Evolutionary conservation across 2,888 invertebrate genomes (phyloP).

Genomic region (Escarpia spicata): DNA sequence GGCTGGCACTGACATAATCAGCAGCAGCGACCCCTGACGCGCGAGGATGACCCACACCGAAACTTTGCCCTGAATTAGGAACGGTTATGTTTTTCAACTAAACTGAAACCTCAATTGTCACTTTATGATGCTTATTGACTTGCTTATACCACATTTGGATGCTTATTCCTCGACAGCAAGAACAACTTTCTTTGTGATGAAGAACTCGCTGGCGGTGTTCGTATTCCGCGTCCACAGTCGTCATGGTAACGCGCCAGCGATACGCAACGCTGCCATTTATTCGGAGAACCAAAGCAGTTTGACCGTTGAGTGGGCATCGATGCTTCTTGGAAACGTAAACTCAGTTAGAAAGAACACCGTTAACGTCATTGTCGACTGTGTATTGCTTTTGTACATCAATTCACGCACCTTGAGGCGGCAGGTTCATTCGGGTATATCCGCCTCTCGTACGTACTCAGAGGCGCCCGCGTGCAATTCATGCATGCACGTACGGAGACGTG

Average conservation of each 20-base stretch:
- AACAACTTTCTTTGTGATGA: background rate
- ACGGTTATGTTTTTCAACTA: too few species aligned
- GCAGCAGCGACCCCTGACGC: too few species aligned
- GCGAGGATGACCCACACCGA: too few species aligned
- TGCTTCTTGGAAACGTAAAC: background rate
- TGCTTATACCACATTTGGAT: background rate
- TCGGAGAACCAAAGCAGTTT: background rate
- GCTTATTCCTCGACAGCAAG: background rate
- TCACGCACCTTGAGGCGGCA: background rate
- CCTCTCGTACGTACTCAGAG: background rate
- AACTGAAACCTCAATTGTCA: too few species aligned
- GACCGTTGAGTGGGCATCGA: background rate
- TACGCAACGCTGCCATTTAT: background rate
- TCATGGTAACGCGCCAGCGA: background rate
- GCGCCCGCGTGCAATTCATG: background rate
- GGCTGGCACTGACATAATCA: too few species aligned
- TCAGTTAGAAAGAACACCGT: background rate
- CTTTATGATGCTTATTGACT: background rate
- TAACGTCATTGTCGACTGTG: background rate
- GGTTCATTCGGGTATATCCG: background rate
- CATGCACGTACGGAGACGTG: background rate
- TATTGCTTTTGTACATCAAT: background rate
- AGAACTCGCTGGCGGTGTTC: background rate
- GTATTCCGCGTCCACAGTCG: background rate
- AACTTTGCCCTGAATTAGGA: too few species aligned